These are phyloP conservation scores for Epinotia brunnichana DNA, from an alignment of 2,888 invertebrate genomes.

Conservation along the genomic window DNA sequence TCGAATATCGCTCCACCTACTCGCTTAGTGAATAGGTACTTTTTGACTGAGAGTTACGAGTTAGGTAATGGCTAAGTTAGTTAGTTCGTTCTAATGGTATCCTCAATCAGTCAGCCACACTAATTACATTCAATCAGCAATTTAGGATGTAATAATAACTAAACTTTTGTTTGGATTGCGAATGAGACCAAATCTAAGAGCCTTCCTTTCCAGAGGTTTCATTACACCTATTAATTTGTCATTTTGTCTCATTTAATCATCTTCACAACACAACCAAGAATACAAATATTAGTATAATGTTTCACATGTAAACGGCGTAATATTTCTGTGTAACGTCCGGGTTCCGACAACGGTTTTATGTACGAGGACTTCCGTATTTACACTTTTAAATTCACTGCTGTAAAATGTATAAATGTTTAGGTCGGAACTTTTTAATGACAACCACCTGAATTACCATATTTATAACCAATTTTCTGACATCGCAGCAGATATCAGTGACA, in stretches of 20 bases:
- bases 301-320: no score
- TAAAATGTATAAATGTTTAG: no score
- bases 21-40: background rate
- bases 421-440: no score
- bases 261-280: background rate
- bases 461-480: no score
- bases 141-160: background rate
- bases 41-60: background rate
- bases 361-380: no score
- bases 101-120: background rate
- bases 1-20: background rate
- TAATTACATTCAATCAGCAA: slow-evolving; percentile 13
- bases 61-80: background rate
- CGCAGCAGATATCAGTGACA: no score
- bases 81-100: background rate
- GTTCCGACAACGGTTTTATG: no score
- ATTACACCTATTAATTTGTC: slow-evolving; percentile 12
- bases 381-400: no score
- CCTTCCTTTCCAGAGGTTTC: background rate
- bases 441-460: no score
- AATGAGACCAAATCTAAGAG: background rate
- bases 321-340: no score
- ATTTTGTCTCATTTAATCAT: slow-evolving; percentile 2
- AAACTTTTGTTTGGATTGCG: background rate
- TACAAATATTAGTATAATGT: background rate